Base-by-base conservation (phyloP, 2,113 vertebrate genomes). In the Scomber japonicus region DNA sequence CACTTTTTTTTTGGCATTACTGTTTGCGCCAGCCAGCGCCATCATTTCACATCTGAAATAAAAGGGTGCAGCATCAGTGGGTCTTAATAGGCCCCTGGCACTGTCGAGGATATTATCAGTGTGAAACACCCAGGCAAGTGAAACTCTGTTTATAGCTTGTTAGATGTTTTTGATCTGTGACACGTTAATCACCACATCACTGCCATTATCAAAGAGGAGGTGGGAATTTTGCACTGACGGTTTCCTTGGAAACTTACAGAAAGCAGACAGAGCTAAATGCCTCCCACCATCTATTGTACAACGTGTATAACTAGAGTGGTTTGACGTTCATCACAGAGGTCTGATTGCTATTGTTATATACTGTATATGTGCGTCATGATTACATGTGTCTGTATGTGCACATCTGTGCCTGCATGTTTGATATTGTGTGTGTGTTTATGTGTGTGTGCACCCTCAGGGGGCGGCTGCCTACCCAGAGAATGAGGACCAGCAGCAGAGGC, bases 391-490 rank as follows among this genome's bases (percentile, higher is more conserved):
- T 27, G 19, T 75, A n/a, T 74, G 53, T 67, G 24, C 4, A 40
- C 5, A 9, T 57, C 5, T 75, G 50, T 57, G 59, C 74, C 17
- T 65, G 31, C 24, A 31, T 45, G 24, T 9, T 40, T 7, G 35
- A 2, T 40, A 9, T 40, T 60, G 49, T 75, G 14, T 60, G 24
- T 53, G 15, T 72, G 35, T 71, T 9, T 83, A n/a, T 8, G 16
- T 70, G 55, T 81, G 50, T 86, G 12, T 44, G 6, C 65, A 1
- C 75, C 59, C 51, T 15, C 90, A 99, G 98, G 98, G 98, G 40
- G 98, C 98, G 57, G 98, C 98, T 35, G 98, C 97, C 31, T 97
- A 99, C 85, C 98, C 98, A 4, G 98, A 99, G 69, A 99, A 98
- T 8, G 97, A 99, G 88, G 97, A 99, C 89, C 98, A 99, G 70